phyloP scores from a whole-genome alignment of 2,888 invertebrate species.

The Pandemis cinnamomeana region DNA sequence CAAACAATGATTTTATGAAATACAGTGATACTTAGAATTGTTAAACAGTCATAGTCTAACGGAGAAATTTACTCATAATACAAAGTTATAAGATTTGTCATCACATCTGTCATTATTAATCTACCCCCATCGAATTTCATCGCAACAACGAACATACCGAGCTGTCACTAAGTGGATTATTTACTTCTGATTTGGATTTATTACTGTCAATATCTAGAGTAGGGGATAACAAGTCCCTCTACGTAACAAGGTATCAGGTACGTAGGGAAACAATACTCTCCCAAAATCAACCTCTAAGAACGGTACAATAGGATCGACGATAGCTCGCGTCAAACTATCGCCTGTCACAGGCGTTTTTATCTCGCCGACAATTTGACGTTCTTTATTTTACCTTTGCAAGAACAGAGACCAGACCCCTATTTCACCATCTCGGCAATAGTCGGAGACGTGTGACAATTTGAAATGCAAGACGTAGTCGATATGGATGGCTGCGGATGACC shows the following conservation, averaged over 20 bases:
- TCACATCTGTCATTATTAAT: slow-evolving; percentile 35
- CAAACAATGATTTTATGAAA: too few species aligned
- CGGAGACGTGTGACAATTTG: too few species aligned
- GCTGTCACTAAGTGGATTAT: slow-evolving; percentile 34
- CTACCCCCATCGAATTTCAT: slow-evolving; percentile 28
- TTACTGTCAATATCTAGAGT: slow-evolving; percentile 40
- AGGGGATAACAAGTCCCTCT: slow-evolving; percentile 59
- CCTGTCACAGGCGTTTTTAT: slow-evolving; percentile 48
- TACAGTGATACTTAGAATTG: too few species aligned
- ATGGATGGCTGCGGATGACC: too few species aligned
- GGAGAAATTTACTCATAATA: background rate
- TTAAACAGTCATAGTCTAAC: too few species aligned
- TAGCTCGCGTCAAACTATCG: slow-evolving; percentile 35
- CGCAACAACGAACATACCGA: slow-evolving; percentile 32
- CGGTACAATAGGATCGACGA: background rate
- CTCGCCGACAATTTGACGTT: slow-evolving; percentile 49
- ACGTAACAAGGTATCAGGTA: slow-evolving; percentile 59
- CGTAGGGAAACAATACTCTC: slow-evolving; percentile 7
- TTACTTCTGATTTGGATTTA: slow-evolving; percentile 42
- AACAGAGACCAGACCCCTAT: slow-evolving; percentile 14
- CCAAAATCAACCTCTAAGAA: slow-evolving; percentile 7
- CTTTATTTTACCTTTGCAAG: slow-evolving; percentile 42
- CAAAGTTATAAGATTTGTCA: slow-evolving; percentile 7
- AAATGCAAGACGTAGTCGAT: too few species aligned
- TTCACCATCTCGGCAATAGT: too few species aligned